Evolutionary conservation across 2,797 vertebrate species (phyloP).

Genomic region (Thalassophryne amazonica): DNA sequence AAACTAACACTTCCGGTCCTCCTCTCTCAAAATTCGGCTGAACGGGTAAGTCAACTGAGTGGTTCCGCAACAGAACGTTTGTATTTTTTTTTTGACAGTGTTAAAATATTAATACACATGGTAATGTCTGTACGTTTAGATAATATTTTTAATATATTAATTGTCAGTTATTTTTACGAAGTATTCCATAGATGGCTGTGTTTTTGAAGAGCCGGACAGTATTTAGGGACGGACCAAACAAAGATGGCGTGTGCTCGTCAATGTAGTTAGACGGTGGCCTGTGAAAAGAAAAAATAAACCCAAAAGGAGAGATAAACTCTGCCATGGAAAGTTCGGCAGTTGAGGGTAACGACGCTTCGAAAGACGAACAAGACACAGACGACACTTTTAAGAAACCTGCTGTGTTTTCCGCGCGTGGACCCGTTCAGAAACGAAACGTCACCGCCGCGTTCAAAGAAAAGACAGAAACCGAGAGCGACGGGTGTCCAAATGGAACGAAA

Average conservation of each 20-base stretch:
- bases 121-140: too few species aligned
- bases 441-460: slow-evolving; percentile 11
- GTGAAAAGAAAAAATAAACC: too few species aligned
- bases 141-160: rapidly evolving
- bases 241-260: slow-evolving; percentile 65
- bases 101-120: background rate
- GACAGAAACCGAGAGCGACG: background rate
- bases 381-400: slow-evolving; percentile 78
- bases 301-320: slow-evolving; percentile 18
- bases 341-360: background rate
- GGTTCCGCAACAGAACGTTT: slow-evolving; percentile 36
- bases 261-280: slow-evolving; percentile 17
- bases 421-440: slow-evolving; percentile 43
- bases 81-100: background rate
- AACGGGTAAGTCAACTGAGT: background rate
- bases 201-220: slow-evolving; percentile 8
- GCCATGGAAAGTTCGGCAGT: slow-evolving; percentile 13
- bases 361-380: background rate
- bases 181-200: background rate
- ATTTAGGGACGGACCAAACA: slow-evolving; percentile 61
- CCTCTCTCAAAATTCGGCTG: background rate
- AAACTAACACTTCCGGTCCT: slow-evolving; percentile 14
- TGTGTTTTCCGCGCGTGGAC: slow-evolving; percentile 63
- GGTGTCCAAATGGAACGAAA: background rate
- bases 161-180: background rate